Evolutionary conservation across 64 coral and sea anemone species (phyloP).

Genomic region (Montipora capricornis): DNA sequence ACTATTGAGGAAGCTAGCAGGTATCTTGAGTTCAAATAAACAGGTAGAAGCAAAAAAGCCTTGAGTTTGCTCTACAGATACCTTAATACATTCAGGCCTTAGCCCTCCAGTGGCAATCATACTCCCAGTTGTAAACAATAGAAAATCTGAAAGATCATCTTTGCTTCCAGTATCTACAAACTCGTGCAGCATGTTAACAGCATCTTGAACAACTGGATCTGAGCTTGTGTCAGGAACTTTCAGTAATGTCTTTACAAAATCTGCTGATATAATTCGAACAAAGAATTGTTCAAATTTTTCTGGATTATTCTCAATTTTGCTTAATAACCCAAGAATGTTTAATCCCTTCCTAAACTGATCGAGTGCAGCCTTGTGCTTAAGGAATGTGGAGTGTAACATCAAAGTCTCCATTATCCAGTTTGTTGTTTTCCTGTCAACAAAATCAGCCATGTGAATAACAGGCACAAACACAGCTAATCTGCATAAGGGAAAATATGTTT

Average conservation of each 20-base stretch:
- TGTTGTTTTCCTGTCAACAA: conserved; percentile 56
- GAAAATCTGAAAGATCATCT: conserved; percentile 36
- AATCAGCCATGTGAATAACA: not conserved
- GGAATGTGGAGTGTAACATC: conserved; percentile 39
- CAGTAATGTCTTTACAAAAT: conserved; percentile 47
- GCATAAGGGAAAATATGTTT: not conserved
- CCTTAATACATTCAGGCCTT: conserved; percentile 46
- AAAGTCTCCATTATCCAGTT: conserved; percentile 68
- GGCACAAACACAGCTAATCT: not conserved
- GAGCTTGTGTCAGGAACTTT: conserved; percentile 26
- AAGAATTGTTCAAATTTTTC: conserved; percentile 62
- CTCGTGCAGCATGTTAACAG: conserved; percentile 44
- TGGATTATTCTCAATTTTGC: conserved; percentile 67
- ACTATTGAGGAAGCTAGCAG: not conserved
- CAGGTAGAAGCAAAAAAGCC: conserved; percentile 69
- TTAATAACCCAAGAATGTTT: conserved; percentile 51
- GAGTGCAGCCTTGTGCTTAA: conserved; percentile 68
- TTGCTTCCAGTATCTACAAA: conserved; percentile 54
- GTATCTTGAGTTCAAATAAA: conserved; percentile 42
- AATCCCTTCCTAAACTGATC: conserved; percentile 77
- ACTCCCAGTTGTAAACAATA: conserved; percentile 68
- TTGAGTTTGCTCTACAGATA: conserved; percentile 53
- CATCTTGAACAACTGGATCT: conserved; percentile 14
- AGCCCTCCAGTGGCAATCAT: conserved; percentile 27
- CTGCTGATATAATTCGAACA: conserved; percentile 52